These are phyloP conservation scores for Metopolophium dirhodum DNA, from an alignment of 1,140 invertebrate species.

Conservation along the genomic window DNA sequence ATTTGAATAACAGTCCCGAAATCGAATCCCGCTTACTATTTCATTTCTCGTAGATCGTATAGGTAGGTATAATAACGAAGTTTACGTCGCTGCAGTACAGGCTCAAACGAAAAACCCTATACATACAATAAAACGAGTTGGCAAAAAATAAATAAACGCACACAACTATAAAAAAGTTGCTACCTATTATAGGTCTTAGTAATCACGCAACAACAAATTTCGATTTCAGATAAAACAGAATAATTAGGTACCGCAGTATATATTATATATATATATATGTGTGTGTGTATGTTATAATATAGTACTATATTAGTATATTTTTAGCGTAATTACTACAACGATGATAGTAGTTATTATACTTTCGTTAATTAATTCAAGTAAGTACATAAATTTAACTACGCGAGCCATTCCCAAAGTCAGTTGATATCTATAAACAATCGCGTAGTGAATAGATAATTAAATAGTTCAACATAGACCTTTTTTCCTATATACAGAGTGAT, in stretches of 20 bases:
- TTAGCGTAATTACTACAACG: not conserved
- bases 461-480: not conserved
- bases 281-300: not conserved
- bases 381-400: not conserved
- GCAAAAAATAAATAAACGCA: not conserved
- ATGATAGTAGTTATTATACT: not conserved
- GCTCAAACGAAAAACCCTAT: not conserved
- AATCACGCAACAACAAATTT: conserved; percentile 2
- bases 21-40: not conserved
- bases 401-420: not conserved
- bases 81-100: not conserved
- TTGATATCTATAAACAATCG: not conserved
- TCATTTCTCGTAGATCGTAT: no score
- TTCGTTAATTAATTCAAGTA: not conserved
- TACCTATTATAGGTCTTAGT: not conserved
- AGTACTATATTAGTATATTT: not conserved
- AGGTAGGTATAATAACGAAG: no score
- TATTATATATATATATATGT: not conserved
- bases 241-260: not conserved
- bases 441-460: not conserved
- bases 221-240: conserved; percentile 8
- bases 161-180: not conserved
- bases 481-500: not conserved
- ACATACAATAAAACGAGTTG: not conserved
- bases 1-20: not conserved